Percentiles rank a stretch among this genome's conserved stretches.
These are phyloP conservation scores for Hybos culiciformis DNA, from an alignment of 2,888 invertebrate genomes.

Conservation along the genomic window DNA sequence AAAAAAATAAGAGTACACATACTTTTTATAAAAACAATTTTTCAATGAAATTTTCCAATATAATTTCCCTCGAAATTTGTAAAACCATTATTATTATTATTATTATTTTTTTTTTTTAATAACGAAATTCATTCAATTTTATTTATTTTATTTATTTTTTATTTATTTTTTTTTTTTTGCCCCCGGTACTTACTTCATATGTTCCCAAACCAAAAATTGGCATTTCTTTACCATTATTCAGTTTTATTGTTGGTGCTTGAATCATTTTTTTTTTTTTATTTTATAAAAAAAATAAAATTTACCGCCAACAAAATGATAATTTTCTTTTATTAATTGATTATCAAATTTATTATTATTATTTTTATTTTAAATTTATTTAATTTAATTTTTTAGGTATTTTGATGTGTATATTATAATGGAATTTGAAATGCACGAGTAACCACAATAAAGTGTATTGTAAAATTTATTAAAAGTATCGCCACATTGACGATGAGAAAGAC, in stretches of 20 bases:
- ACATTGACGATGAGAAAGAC: constrained; percentile 13
- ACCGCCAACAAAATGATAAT: background rate
- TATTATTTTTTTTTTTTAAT: constrained; percentile 15
- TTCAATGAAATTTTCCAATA: too few relatives aligned
- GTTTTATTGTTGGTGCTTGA: constrained; percentile 39
- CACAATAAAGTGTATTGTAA: constrained; percentile 11
- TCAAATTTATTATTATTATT: background rate
- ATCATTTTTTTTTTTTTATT: background rate
- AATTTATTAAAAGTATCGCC: constrained; percentile 13
- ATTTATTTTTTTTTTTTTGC: too few relatives aligned
- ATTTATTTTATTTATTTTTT: too few relatives aligned
- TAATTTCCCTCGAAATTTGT: too few relatives aligned
- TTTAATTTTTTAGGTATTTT: background rate
- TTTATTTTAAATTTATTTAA: background rate
- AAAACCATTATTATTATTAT: too few relatives aligned
- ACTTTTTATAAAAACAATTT: too few relatives aligned
- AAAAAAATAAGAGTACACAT: too few relatives aligned
- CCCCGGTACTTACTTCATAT: too few relatives aligned
- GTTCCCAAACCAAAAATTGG: constrained; percentile 62
- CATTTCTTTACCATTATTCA: constrained; percentile 47
- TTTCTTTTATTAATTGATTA: background rate
- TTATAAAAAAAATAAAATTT: background rate
- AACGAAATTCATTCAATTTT: constrained; percentile 44
- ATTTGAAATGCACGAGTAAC: constrained; percentile 13
- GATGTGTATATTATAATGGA: background rate